Conservation (phyloP, 2,888 invertebrate genomes). For the Ryuthela nishihirai region DNA sequence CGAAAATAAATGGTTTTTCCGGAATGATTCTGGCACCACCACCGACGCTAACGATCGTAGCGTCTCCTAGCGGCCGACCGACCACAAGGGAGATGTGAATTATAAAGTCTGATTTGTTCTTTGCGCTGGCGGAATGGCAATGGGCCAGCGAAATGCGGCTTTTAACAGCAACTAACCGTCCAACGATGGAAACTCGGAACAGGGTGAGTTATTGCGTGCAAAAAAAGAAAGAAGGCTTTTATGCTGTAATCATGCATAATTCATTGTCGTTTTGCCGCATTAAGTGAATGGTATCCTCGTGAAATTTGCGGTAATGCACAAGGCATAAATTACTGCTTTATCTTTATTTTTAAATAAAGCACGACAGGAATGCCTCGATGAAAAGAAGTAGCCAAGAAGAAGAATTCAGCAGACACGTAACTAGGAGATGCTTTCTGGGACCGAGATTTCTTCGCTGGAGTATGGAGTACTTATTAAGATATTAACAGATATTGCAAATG, state of each 20-base stretch:
- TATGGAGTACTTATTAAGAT: slow-evolving; percentile 37
- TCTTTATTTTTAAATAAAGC: slow-evolving; percentile 31
- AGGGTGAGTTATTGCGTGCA: slow-evolving; percentile 1
- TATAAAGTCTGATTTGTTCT: slow-evolving; percentile 31
- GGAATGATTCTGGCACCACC: slow-evolving; percentile 27
- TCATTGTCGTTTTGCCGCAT: slow-evolving; percentile 33
- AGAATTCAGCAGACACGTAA: slow-evolving; percentile 28
- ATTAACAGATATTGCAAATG: no score
- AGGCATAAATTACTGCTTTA: slow-evolving; percentile 35
- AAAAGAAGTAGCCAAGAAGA: slow-evolving; percentile 5
- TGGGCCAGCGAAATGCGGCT: slow-evolving; percentile 24
- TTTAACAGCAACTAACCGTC: no score
- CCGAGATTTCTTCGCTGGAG: slow-evolving; percentile 20
- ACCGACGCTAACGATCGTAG: slow-evolving; percentile 13
- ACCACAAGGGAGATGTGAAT: slow-evolving; percentile 29
- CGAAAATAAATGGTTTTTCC: slow-evolving; percentile 35
- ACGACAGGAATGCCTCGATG: neutral
- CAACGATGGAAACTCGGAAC: no score
- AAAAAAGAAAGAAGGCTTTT: slow-evolving; percentile 21
- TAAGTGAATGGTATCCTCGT: slow-evolving; percentile 31
- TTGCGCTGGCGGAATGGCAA: slow-evolving; percentile 28
- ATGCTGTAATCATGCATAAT: slow-evolving; percentile 36
- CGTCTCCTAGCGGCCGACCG: slow-evolving; percentile 22
- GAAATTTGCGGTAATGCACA: slow-evolving; percentile 33
- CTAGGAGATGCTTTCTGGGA: slow-evolving; percentile 23